A percentile compares a stretch with the other conserved stretches of the same genome.
Evolutionary conservation across 1,140 invertebrate genomes (phyloP).

Genomic region (Ceratoteleas bidentatus): DNA sequence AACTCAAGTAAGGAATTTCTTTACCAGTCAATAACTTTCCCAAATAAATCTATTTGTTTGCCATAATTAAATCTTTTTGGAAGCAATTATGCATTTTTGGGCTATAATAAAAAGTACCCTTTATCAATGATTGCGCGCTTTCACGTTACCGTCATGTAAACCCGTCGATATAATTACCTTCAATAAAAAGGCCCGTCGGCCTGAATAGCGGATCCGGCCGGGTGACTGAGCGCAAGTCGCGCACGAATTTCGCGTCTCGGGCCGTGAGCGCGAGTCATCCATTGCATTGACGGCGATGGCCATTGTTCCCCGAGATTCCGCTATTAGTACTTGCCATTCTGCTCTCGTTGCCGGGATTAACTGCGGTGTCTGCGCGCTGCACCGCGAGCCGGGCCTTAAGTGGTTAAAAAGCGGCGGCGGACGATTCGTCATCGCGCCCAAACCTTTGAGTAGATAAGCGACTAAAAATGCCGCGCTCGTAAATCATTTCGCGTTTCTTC

Average conservation of each 20-base stretch:
- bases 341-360: constrained; percentile 64
- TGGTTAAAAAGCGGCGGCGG: constrained; percentile 57
- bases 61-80: too few relatives aligned
- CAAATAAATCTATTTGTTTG: too few relatives aligned
- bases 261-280: constrained; percentile 47
- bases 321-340: constrained; percentile 66
- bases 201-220: not conserved
- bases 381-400: constrained; percentile 59
- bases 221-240: constrained; percentile 26
- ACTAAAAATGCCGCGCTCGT: constrained; percentile 58
- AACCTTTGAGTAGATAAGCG: constrained; percentile 64
- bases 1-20: too few relatives aligned
- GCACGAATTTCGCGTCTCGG: constrained; percentile 31
- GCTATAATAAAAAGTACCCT: too few relatives aligned
- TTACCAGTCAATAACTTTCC: too few relatives aligned
- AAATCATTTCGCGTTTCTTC: constrained; percentile 64
- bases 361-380: constrained; percentile 56
- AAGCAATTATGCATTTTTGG: too few relatives aligned
- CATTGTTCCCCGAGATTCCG: constrained; percentile 59
- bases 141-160: not conserved
- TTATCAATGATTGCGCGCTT: too few relatives aligned
- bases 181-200: constrained; percentile 2
- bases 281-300: constrained; percentile 59
- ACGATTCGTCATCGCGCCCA: constrained; percentile 60
- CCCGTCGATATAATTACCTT: constrained; percentile 12